These are phyloP conservation scores for Lacerta agilis DNA, from an alignment of 2,797 vertebrate genomes.

Conservation along the genomic window DNA sequence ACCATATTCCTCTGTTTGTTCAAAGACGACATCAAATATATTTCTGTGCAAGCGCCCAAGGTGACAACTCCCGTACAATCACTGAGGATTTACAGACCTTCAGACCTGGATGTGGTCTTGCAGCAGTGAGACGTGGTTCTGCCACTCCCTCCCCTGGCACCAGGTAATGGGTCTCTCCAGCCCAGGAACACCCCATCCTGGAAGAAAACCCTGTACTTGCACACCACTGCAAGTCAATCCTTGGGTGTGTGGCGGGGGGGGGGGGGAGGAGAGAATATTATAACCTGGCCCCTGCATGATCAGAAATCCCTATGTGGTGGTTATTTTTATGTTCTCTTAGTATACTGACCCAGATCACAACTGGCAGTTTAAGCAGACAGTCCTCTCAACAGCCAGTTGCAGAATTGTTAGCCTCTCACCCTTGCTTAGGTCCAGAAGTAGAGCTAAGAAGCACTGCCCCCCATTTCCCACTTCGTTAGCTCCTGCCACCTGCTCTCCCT, in stretches of 20 bases:
- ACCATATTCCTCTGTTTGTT: neutral
- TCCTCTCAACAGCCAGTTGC: neutral
- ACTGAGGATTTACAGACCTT: neutral
- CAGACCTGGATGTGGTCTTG: neutral
- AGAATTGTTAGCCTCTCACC: neutral
- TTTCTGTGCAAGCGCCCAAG: neutral
- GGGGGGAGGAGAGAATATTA: neutral
- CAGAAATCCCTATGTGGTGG: neutral
- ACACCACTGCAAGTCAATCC: neutral
- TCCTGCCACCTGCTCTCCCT: slow-evolving; percentile 41
- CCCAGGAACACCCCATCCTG: neutral
- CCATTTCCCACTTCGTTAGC: slow-evolving; percentile 31
- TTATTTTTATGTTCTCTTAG: neutral
- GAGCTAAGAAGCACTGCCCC: neutral
- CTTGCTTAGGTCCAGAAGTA: neutral
- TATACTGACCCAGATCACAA: neutral
- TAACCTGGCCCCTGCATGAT: neutral
- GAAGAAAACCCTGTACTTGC: neutral
- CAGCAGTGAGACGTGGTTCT: neutral
- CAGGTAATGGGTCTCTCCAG: neutral
- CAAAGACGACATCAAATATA: neutral
- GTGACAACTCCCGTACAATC: neutral
- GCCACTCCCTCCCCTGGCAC: neutral
- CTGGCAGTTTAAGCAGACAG: neutral
- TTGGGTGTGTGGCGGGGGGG: no score